A percentile compares a stretch with the other conserved stretches of the same genome.
phyloP scores from a whole-genome alignment of 2,888 invertebrate species.

The Drosophila parthenogenetica region DNA sequence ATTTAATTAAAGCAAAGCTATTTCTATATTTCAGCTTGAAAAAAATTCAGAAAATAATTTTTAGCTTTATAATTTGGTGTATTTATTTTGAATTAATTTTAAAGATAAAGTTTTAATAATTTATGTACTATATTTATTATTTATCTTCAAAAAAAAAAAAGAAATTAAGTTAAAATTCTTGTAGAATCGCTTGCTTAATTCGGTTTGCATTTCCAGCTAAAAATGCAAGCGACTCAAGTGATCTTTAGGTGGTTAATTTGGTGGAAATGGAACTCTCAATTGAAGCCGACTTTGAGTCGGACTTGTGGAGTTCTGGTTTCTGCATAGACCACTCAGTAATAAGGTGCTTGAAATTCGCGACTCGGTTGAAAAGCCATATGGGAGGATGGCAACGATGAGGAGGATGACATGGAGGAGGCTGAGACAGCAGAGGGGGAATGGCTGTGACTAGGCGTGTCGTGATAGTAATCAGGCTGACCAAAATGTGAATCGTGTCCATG shows the following conservation, averaged over 20 bases:
- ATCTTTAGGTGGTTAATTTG: background rate
- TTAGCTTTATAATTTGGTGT: too few species aligned
- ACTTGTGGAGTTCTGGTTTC: slow-evolving; percentile 6
- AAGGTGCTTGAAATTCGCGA: slow-evolving; percentile 65
- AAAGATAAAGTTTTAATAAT: slow-evolving; percentile 1
- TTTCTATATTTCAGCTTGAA: too few species aligned
- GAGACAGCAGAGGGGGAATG: background rate
- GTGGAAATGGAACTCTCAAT: slow-evolving; percentile 6
- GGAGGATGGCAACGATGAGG: slow-evolving; percentile 1
- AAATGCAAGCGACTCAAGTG: slow-evolving; percentile 37
- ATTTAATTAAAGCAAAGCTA: too few species aligned
- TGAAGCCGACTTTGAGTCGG: background rate
- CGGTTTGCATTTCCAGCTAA: slow-evolving; percentile 24
- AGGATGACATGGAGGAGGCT: background rate
- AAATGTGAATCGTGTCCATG: background rate
- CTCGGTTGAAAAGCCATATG: slow-evolving; percentile 42
- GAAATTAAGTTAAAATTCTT: background rate
- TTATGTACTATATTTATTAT: slow-evolving; percentile 11
- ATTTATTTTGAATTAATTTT: background rate
- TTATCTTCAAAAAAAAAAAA: slow-evolving; percentile 13
- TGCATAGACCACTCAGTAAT: slow-evolving; percentile 34
- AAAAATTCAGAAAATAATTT: too few species aligned
- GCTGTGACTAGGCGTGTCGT: background rate
- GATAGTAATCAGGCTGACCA: slow-evolving; percentile 1
- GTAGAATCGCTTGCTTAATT: slow-evolving; percentile 6